phyloP scores from a whole-genome alignment of 1,140 invertebrate species.

The Drosophila pallidifrons region DNA sequence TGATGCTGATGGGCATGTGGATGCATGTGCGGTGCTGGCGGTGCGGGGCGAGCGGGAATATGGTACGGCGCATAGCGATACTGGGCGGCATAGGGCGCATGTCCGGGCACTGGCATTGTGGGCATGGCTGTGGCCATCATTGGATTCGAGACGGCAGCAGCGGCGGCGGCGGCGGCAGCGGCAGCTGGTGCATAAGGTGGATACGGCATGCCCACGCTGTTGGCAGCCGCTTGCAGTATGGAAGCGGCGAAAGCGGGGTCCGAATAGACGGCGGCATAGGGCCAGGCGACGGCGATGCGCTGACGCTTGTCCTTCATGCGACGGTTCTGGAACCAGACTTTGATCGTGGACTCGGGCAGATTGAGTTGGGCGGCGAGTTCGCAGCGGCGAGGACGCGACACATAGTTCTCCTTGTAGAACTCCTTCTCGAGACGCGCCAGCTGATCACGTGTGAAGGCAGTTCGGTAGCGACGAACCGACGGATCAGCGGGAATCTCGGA shows the following conservation, averaged over 20 bases:
- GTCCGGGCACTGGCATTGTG: conserved; percentile 84
- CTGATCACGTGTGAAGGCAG: conserved; percentile 99
- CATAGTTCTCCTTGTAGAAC: conserved; percentile 99
- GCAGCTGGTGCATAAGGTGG: conserved; percentile 85
- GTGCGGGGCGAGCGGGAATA: conserved; percentile 67
- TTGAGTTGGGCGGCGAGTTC: conserved; percentile 97
- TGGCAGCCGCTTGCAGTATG: conserved; percentile 95
- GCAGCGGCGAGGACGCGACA: conserved; percentile 96
- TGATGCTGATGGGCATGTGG: conserved; percentile 71
- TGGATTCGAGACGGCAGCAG: conserved; percentile 74
- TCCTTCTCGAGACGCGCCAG: conserved; percentile 97
- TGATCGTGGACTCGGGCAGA: conserved; percentile 98
- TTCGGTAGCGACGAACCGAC: conserved; percentile 95
- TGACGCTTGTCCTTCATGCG: conserved; percentile 99
- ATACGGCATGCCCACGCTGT: conserved; percentile 87
- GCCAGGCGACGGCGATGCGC: conserved; percentile 96
- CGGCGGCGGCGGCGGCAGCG: conserved; percentile 54
- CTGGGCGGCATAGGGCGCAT: conserved; percentile 84
- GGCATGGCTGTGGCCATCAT: conserved; percentile 86
- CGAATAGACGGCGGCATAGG: conserved; percentile 95
- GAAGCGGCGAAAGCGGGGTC: conserved; percentile 96
- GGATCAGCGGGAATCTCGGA: conserved; percentile 86
- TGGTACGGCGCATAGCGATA: conserved; percentile 85
- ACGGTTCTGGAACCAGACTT: conserved; percentile 99
- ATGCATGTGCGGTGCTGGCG: conserved; percentile 84